Base-by-base conservation (phyloP, 2,113 vertebrate genomes). In the Limanda limanda region DNA sequence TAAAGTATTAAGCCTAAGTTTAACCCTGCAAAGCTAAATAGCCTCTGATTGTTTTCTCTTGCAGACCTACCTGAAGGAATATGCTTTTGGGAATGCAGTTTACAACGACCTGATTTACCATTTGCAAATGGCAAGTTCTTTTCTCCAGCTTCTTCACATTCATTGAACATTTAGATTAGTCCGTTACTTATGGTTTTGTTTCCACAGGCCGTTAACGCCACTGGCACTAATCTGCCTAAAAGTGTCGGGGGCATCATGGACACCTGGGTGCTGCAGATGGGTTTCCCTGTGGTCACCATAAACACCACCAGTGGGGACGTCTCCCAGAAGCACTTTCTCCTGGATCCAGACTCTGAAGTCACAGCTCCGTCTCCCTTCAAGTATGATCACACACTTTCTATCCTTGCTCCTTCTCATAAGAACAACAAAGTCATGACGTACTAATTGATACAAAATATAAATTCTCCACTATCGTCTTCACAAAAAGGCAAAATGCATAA, bases 221-320 rank as follows among this genome's bases (percentile, higher is more conserved):
- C 0, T 0, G 0, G 0, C 0, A 0, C 88, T 1, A 0, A 0
- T 0, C 91, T 96, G 52, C 95, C 95, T 0, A 0, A 0, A 4
- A 0, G 0, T 0, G 83, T 98, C 25, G 0, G 73, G 0, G 0
- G 86, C 1, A 97, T 99, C 89, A 97, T 98, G 97, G 95, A 97
- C 76, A 94, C 93, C 52, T 99, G 97, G 97, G 96, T 90, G 0
- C 94, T 96, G 76, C 97, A 99, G 90, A 98, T 98, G 96, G 97
- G 97, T 72, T 99, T 96, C 71, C 97, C 97, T 0, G 79, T 97
- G 74, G 86, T 99, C n/a, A 96, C 92, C 0, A 93, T 97, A 3
- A 0, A 98, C 58, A 97, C 96, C 1, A 0, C 0, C 0, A 88
- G 3, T 0, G 97, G 97, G 21, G 0, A 0, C 0, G 0, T 98